A percentile compares a stretch with the other conserved stretches of the same genome.
Evolutionary conservation across 1,140 invertebrate genomes (phyloP).

Genomic region (Nebria ingens): DNA sequence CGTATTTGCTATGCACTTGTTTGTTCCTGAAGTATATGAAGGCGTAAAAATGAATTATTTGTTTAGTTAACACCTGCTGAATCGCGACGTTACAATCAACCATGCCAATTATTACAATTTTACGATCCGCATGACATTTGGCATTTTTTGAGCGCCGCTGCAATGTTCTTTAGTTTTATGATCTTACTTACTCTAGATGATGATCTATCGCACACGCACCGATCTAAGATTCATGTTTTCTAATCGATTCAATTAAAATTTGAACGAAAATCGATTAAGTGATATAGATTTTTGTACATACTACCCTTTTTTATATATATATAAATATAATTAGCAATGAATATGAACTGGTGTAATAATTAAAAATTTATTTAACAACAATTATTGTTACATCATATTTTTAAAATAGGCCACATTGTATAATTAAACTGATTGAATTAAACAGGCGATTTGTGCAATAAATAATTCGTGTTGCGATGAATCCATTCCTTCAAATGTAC

Average conservation of each 20-base stretch:
- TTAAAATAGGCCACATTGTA: background rate
- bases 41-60: constrained; percentile 12
- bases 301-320: constrained; percentile 1
- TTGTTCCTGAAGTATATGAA: constrained; percentile 7
- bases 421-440: too few relatives aligned
- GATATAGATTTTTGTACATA: background rate
- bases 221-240: constrained; percentile 67
- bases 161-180: constrained; percentile 84
- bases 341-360: too few relatives aligned
- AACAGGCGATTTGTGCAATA: background rate
- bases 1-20: constrained; percentile 10
- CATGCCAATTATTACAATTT: constrained; percentile 65
- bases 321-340: too few relatives aligned
- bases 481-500: constrained; percentile 39
- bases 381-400: too few relatives aligned
- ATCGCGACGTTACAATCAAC: constrained; percentile 62
- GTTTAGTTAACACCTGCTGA: constrained; percentile 64
- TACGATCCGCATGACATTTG: constrained; percentile 85
- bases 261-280: background rate
- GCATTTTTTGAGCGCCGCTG: constrained; percentile 78
- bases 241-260: constrained; percentile 32
- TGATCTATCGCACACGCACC: constrained; percentile 51
- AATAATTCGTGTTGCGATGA: constrained; percentile 22
- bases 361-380: too few relatives aligned
- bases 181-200: constrained; percentile 72